Evolutionary conservation across 2,797 vertebrate species (phyloP), one percentile per base, ranked within the genome.

Genomic region (Acanthornis magna): DNA sequence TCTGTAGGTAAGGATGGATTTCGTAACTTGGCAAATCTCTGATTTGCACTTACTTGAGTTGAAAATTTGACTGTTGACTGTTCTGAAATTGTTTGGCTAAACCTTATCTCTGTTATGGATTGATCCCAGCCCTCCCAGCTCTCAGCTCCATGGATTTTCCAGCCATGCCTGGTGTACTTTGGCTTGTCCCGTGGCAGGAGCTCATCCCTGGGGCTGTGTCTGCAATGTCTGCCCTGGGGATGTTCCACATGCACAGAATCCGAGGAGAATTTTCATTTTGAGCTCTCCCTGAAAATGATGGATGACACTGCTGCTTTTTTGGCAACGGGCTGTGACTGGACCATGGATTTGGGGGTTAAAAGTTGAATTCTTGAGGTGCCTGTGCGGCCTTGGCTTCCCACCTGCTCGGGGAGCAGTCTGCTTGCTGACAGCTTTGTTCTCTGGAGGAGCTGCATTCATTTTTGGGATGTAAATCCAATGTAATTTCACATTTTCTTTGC

Each of bases 41-140:
- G 53, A 25, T 50, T 81, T 43, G 32, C 58, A 3, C 47, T 77
- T 47, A 32, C 2, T 50, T 47, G 58, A 70, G 60, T 38, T 79
- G 77, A n/a, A 89, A 48, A 55, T 62, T 27, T 8, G 3, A n/a
- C 7, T 27, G 29, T 3, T 78, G 48, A 27, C 32, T 27, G 30
- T 60, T 61, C 34, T 63, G 42, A 61, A 91, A 70, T 32, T 38
- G 70, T 92, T 95, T 94, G 82, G 89, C 81, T 79, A 48, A 88
- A 85, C 32, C 89, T 93, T 87, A 42, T 66, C 77, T 89, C 60
- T 50, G 6, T 55, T 66, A 32, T 8, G 60, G 91, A 89, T 90
- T 50, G n/a, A 67, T 83, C 62, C 45, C 89, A 94, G 62, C 65
- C 53, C 90, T 92, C 78, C 81, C 62, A 53, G 91, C 38, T 85